A percentile compares a stretch with the other conserved stretches of the same genome.
Conservation (phyloP, 2,888 invertebrate species). For the Andrena praecox region DNA sequence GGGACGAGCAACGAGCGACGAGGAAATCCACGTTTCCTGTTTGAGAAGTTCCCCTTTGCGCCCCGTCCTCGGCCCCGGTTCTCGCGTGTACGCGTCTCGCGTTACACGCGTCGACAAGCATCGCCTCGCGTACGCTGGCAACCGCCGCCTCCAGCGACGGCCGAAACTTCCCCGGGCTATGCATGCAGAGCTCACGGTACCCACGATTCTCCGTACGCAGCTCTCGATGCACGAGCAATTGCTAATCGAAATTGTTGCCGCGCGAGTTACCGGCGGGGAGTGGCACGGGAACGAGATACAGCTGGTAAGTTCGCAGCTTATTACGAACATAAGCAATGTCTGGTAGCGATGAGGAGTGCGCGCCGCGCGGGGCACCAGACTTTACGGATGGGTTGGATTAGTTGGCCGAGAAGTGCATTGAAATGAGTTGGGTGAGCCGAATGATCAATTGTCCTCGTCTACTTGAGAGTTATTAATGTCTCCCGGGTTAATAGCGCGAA, state of each 20-base stretch:
- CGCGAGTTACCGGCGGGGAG: not conserved
- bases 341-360: not conserved
- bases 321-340: conserved; percentile 4
- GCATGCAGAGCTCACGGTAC: not conserved
- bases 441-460: conserved; percentile 9
- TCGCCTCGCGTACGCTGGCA: not conserved
- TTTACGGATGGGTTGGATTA: conserved; percentile 32
- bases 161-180: not conserved
- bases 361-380: not conserved
- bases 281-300: not conserved
- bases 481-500: not conserved
- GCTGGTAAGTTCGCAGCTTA: conserved; percentile 37
- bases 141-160: not conserved
- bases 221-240: conserved; percentile 20
- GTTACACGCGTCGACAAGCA: conserved; percentile 34
- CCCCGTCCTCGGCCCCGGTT: not conserved
- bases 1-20: conserved; percentile 54
- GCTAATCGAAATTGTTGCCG: conserved; percentile 32
- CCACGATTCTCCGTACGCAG: not conserved
- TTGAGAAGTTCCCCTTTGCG: conserved; percentile 35
- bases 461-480: not conserved
- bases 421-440: conserved; percentile 14
- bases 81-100: conserved; percentile 13
- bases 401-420: not conserved
- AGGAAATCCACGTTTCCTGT: conserved; percentile 74